Evolutionary conservation across 2,888 invertebrate genomes (phyloP), one percentile per base, ranked within the genome.

Genomic region (Eudasyphora cyanicolor): DNA sequence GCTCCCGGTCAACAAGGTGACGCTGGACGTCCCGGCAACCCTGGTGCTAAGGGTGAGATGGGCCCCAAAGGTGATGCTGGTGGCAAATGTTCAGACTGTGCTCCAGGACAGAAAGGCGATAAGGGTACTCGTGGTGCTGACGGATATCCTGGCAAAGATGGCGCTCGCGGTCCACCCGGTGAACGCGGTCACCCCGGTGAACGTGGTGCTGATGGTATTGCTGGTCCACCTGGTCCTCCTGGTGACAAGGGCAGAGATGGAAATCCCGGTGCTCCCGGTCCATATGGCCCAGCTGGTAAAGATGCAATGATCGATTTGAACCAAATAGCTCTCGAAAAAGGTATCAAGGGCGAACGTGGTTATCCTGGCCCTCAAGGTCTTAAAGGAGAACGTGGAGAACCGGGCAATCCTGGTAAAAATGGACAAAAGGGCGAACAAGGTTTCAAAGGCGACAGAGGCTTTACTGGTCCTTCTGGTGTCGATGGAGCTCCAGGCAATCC

Each of bases 21-120:
- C 76, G 90, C 94, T 19, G 97, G 97, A 51, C 92, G 93, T 82
- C 94, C 95, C 54, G 97, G 97, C 14, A 89, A 88, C 60, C 95
- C 95, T 3, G 95, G 95, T 60, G 89, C 88, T 12, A 93, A 94
- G 81, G 95, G 95, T 75, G 92, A 91, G 19, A 92, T 94, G 57
- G 97, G 97, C 38, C 92, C 93, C 6, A 97, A 97, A 89, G 97
- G 97, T 88, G 96, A 97, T 73, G 93, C 94, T 45, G 97, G 97
- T 29, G 97, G 97, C 2, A 94, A 95, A 80, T 97, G 97, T 88
- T 94, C 94, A 54, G 95, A 95, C 83, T 97, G 97, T 89, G 92
- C 94, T 79, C 95, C 97, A 32, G 98, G 98, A 32, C 87, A 91
- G 0, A 94, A 94, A 86, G 98, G 98, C 29, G 91, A 91, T 0